Evolutionary conservation across 2,113 vertebrate species (phyloP).

Genomic region (Cairina moschata): DNA sequence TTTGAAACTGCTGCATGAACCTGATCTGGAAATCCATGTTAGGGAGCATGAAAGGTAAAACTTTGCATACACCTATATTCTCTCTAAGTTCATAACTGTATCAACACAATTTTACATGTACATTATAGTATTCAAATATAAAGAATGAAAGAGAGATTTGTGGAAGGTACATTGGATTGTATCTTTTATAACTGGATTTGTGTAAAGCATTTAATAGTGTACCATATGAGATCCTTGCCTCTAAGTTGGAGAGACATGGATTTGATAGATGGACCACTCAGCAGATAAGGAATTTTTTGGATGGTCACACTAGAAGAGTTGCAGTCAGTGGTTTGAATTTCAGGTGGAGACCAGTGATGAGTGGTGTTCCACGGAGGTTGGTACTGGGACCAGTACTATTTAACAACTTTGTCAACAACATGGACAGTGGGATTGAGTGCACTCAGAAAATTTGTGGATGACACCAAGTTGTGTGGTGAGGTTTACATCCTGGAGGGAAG

Average conservation of each 20-base stretch:
- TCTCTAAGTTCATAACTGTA: not conserved
- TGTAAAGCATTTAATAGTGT: no score
- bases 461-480: no score
- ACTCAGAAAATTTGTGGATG: no score
- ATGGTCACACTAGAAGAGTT: not conserved
- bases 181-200: not conserved
- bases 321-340: not conserved
- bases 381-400: not conserved
- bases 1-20: not conserved
- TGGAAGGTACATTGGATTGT: not conserved
- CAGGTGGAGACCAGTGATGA: not conserved
- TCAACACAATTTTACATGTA: not conserved
- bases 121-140: not conserved
- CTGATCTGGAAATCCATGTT: not conserved
- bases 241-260: not conserved
- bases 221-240: not conserved
- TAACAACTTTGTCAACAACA: not conserved
- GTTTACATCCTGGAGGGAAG: no score
- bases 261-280: not conserved
- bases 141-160: not conserved
- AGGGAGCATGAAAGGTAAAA: not conserved
- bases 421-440: no score
- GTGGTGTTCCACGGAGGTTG: not conserved
- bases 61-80: not conserved
- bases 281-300: not conserved